phyloP scores from a whole-genome alignment of 1,140 invertebrate genomes.

The Caenorhabditis elegans region WBcel235 BX284606.5:4810001-4810500 shows the following conservation, averaged over 20 bases:
- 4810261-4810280: not conserved
- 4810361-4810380: not conserved
- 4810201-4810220: not conserved
- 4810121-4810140: conserved; percentile 31
- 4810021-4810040: not conserved
- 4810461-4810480: too few relatives aligned
- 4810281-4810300: not conserved
- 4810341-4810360: not conserved
- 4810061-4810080: too few relatives aligned
- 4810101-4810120: not conserved
- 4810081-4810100: too few relatives aligned
- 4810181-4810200: not conserved
- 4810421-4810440: too few relatives aligned
- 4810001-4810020: not conserved
- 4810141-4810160: conserved; percentile 30
- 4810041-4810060: conserved; percentile 2
- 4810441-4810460: too few relatives aligned
- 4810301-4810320: conserved; percentile 13
- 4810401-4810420: not conserved
- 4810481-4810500: not conserved
- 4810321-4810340: conserved; percentile 30
- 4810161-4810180: conserved; percentile 21
- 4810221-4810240: conserved; percentile 20
- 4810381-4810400: conserved; percentile 22
- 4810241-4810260: not conserved